phyloP scores from a whole-genome alignment of 2,888 invertebrate genomes.

The Chaetoderma sp. region DNA sequence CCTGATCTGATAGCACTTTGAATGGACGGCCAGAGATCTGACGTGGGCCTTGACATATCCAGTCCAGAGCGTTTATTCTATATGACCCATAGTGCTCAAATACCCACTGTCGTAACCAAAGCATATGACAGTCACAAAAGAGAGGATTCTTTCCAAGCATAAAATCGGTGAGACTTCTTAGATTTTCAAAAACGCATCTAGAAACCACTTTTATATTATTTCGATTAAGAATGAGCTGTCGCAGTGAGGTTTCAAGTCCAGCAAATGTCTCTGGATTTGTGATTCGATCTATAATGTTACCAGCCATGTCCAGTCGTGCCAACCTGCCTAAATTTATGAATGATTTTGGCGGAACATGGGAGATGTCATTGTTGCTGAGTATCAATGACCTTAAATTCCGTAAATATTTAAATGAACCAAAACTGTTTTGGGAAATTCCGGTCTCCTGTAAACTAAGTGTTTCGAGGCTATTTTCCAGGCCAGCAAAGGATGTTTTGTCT shows the following conservation, averaged over 20 bases:
- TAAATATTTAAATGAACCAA: slow-evolving; percentile 14
- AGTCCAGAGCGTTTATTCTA: slow-evolving; percentile 18
- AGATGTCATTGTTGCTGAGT: slow-evolving; percentile 20
- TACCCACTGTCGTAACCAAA: slow-evolving; percentile 34
- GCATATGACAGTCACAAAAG: slow-evolving; percentile 29
- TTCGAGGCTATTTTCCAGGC: slow-evolving; percentile 23
- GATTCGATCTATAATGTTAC: slow-evolving; percentile 11
- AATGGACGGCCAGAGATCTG: slow-evolving; percentile 10
- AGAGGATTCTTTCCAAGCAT: slow-evolving; percentile 28
- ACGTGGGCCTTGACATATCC: slow-evolving; percentile 20
- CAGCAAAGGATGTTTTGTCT: slow-evolving; percentile 8
- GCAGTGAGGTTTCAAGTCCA: slow-evolving; percentile 23
- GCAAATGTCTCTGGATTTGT: slow-evolving; percentile 15
- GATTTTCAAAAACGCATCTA: slow-evolving; percentile 27
- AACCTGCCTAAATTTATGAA: slow-evolving; percentile 16
- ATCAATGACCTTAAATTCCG: slow-evolving; percentile 8
- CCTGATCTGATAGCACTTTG: background rate
- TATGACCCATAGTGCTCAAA: slow-evolving; percentile 20
- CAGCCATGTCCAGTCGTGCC: slow-evolving; percentile 23
- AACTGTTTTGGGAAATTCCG: slow-evolving; percentile 17
- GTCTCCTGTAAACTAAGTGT: slow-evolving; percentile 22
- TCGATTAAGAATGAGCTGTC: slow-evolving; percentile 14
- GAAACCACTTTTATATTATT: slow-evolving; percentile 27
- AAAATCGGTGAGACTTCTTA: slow-evolving; percentile 23
- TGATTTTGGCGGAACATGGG: slow-evolving; percentile 1